Conservation (phyloP, 2,797 vertebrate genomes). For the Sternarchorhynchus goeldii region DNA sequence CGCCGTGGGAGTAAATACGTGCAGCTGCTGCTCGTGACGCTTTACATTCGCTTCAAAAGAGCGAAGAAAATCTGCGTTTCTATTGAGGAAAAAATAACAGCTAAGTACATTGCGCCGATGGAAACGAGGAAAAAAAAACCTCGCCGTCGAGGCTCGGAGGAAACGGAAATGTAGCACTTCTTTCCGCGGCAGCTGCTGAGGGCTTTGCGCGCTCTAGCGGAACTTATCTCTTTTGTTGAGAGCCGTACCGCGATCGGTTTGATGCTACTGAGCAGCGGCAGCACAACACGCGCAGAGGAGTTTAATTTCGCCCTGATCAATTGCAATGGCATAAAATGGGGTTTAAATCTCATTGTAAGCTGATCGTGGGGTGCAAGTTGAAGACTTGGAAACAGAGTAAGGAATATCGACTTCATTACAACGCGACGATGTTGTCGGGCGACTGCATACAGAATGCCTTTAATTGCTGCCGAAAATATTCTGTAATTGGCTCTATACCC, state of each 20-base stretch:
- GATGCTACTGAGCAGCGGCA: conserved; percentile 33
- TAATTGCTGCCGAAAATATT: background rate
- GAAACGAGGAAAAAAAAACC: conserved; percentile 36
- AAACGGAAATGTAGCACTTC: conserved; percentile 38
- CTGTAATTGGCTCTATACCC: background rate
- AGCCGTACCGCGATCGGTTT: conserved; percentile 49
- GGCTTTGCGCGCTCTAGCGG: conserved; percentile 52
- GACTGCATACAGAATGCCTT: background rate
- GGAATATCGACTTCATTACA: background rate
- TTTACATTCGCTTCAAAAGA: conserved; percentile 14
- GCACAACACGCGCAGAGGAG: conserved; percentile 45
- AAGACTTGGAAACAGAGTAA: conserved; percentile 21
- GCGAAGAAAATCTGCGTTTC: conserved; percentile 29
- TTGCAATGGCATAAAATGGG: conserved; percentile 46
- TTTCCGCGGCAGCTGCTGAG: conserved; percentile 35
- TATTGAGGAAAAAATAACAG: conserved; percentile 18
- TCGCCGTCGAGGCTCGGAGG: conserved; percentile 11
- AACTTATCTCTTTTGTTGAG: conserved; percentile 54
- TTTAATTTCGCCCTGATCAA: conserved; percentile 55
- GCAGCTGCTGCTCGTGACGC: background rate
- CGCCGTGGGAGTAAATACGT: conserved; percentile 6
- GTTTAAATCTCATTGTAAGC: conserved; percentile 46
- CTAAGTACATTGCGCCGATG: conserved; percentile 33
- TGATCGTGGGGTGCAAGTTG: conserved; percentile 20
- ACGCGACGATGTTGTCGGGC: background rate